Percentiles rank a stretch among this genome's conserved stretches.
Conservation (phyloP, 2,113 vertebrate species). For the Nothocercus julius region DNA sequence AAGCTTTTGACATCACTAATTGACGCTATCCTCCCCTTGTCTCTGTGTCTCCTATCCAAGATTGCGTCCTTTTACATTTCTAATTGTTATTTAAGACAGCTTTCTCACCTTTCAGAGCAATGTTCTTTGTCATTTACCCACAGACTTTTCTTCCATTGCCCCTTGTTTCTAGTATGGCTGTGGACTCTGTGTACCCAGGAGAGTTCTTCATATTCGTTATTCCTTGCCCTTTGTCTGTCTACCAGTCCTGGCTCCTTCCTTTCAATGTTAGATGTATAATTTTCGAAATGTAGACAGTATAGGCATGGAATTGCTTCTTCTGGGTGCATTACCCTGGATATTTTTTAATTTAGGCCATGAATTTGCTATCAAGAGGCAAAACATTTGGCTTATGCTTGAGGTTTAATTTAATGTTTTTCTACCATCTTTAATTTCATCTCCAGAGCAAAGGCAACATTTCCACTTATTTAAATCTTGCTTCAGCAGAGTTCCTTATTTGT, state of each 20-base stretch:
- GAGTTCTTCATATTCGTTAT: background rate
- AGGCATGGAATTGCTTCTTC: background rate
- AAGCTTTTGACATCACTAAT: background rate
- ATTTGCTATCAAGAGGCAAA: background rate
- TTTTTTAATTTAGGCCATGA: background rate
- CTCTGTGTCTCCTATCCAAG: background rate
- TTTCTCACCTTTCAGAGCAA: background rate
- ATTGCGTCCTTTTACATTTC: background rate
- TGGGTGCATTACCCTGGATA: background rate
- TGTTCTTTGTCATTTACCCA: background rate
- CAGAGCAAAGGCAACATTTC: background rate
- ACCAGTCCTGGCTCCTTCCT: background rate
- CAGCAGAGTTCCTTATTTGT: conserved; percentile 44
- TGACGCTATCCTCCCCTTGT: background rate
- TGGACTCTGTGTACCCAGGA: background rate
- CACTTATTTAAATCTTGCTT: conserved; percentile 34
- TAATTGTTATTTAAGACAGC: background rate
- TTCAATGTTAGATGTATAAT: background rate
- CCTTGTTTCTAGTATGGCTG: background rate
- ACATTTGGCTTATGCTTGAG: background rate
- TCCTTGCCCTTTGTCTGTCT: background rate
- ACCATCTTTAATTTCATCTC: background rate
- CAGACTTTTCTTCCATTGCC: background rate
- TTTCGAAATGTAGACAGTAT: background rate
- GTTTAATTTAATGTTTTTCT: conserved; percentile 1